Base-by-base conservation (phyloP, 2,113 vertebrate species). In the Pleuronectes platessa region DNA sequence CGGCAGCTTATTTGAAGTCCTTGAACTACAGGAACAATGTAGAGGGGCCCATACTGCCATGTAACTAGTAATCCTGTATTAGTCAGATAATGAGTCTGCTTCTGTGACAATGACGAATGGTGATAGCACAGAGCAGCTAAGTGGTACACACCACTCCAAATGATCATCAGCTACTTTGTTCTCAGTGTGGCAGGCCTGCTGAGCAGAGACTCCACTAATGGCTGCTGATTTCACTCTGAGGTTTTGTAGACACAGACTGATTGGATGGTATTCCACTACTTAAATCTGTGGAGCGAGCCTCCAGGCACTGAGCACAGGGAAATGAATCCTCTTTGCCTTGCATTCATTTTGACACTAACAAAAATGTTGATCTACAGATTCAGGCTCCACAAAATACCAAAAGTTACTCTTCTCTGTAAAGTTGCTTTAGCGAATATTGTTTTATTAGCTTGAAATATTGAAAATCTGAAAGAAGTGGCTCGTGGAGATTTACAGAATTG, bases 11-110 rank as follows among this genome's bases (percentile, higher is more conserved):
- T 71, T 61, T 64, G 4, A 66, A 59, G 31, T 65, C 31, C 58
- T 85, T 8, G 27, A 71, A 70, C 70, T 73, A 21, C 65, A 76
- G 4, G 15, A 74, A 66, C 31, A 61, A 47, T 63, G 18, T 18
- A 12, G 56, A 84, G 73, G 73, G 20, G 49, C 31, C 40, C 60
- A 63, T 75, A 45, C 55, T 66, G 54, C 20, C 31, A 51, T 71
- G 61, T 45, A 26, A 49, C 64, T 67, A 59, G 40, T 74, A 65
- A 61, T 42, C 53, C 63, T 24, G 70, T 37, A 40, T 67, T 49
- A 65, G 71, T 82, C 71, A 68, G 21, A 74, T 74, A 55, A 72
- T 85, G 58, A 61, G 53, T 71, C 45, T 17, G 47, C n/a, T 49
- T 78, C 54, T 49, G 31, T 74, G 76, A 74, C 73, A 74, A 27